Evolutionary conservation across 2,797 vertebrate genomes (phyloP), one percentile per base, ranked within the genome.

Genomic region (Podarcis lilfordi): DNA sequence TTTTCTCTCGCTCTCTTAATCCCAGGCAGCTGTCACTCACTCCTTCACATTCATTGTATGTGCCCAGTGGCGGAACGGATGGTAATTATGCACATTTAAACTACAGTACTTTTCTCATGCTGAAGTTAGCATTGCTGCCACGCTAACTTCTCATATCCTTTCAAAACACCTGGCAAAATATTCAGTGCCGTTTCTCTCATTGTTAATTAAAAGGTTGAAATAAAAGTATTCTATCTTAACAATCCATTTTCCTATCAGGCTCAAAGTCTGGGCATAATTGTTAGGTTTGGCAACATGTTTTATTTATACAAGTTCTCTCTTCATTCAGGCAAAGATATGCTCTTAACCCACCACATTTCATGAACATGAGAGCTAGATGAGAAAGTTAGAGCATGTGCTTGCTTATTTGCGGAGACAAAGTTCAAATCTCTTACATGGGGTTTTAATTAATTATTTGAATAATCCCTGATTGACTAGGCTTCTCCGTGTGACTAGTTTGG

Each of bases 21-120:
- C 79, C 32, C 92, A 84, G 91, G 5, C 74, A 89, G 83, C 88
- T 87, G 80, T 81, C 91, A 32, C 29, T 90, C 86, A 71, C 78
- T 90, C 79, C 71, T 86, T 82, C 86, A 40, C 86, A 85, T 90
- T 43, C 88, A 81, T 88, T 82, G 88, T 55, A 13, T 71, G 86
- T 82, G 86, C 85, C 45, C 69, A 0, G 0, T 37, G n/a, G 71
- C 0, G 0, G 66, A 91, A 89, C 0, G 1, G 7, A 55, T 91
- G 80, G 61, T 40, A 88, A 89, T 92, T 25, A 29, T 27, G 59
- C 84, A 32, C 82, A 7, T 37, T 77, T 77, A 32, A 86, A 50
- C 85, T 81, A 10, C n/a, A 88, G 80, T 81, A 82, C 37, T 55
- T 92, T 91, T 74, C 69, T 89, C 15, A 69, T 50, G 7, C 59